Conservation (phyloP, 2,113 vertebrate species). For the Chlamydotis undulata region DNA sequence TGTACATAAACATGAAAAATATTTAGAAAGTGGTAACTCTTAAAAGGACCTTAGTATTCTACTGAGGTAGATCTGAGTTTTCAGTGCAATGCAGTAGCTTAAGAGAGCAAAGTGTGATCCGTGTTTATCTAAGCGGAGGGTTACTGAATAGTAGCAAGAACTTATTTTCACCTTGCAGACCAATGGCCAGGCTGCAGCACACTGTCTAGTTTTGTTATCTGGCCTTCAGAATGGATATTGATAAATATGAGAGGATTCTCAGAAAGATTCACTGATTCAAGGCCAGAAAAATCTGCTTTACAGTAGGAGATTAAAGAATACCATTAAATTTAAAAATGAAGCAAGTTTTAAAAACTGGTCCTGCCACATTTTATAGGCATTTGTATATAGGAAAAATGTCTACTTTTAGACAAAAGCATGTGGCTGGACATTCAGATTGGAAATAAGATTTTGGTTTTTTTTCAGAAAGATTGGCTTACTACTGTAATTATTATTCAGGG, state of each 20-base stretch:
- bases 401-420: not conserved
- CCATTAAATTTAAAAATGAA: not conserved
- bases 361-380: not conserved
- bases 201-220: not conserved
- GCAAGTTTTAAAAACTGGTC: not conserved
- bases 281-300: not conserved
- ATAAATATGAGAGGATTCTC: not conserved
- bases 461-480: not conserved
- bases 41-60: not conserved
- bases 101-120: not conserved
- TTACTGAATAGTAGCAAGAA: not conserved
- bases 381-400: not conserved
- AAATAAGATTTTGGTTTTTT: not conserved
- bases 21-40: not conserved
- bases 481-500: not conserved
- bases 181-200: not conserved
- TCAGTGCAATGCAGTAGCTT: not conserved
- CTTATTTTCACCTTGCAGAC: not conserved
- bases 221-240: not conserved
- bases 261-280: not conserved
- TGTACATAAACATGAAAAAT: not conserved
- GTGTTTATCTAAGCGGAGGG: not conserved
- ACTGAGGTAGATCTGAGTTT: not conserved
- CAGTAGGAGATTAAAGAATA: not conserved
- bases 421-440: not conserved